A percentile compares a stretch with the other conserved stretches of the same genome.
phyloP scores from a whole-genome alignment of 2,113 vertebrate genomes.

The Epinephelus fuscoguttatus region DNA sequence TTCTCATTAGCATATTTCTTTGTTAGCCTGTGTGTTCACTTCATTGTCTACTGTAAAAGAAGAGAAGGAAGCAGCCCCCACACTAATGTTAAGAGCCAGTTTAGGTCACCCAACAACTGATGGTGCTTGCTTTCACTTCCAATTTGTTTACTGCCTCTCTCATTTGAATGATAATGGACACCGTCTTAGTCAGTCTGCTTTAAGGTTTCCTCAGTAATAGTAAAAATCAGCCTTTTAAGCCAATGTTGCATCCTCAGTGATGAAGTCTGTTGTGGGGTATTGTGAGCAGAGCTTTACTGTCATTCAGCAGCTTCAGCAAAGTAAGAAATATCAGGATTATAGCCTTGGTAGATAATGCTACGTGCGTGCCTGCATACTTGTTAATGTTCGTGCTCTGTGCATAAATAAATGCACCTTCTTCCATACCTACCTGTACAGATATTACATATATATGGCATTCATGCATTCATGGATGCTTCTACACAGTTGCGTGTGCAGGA shows the following conservation, averaged over 20 bases:
- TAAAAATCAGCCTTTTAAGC: conserved; percentile 44
- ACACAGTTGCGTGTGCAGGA: conserved; percentile 22
- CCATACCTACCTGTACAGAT: conserved; percentile 9
- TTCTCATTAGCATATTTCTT: conserved; percentile 12
- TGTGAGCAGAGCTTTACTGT: conserved; percentile 37
- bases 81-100: conserved; percentile 5
- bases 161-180: conserved; percentile 54
- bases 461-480: conserved; percentile 42
- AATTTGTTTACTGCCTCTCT: conserved; percentile 45
- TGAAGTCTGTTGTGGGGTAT: conserved; percentile 37
- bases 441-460: conserved; percentile 37
- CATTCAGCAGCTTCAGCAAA: conserved; percentile 41
- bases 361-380: conserved; percentile 3
- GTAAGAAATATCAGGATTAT: conserved; percentile 31
- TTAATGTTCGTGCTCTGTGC: not conserved
- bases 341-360: conserved; percentile 6
- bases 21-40: conserved; percentile 4
- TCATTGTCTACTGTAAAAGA: conserved; percentile 30
- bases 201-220: conserved; percentile 27
- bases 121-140: conserved; percentile 1
- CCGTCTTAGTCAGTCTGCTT: conserved; percentile 13
- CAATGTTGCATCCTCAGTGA: conserved; percentile 17
- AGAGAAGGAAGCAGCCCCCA: conserved; percentile 9
- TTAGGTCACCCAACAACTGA: conserved; percentile 24
- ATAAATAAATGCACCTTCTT: conserved; percentile 27